These are phyloP conservation scores for Spatula clypeata DNA, from an alignment of 2,797 vertebrate species.

Conservation along the genomic window DNA sequence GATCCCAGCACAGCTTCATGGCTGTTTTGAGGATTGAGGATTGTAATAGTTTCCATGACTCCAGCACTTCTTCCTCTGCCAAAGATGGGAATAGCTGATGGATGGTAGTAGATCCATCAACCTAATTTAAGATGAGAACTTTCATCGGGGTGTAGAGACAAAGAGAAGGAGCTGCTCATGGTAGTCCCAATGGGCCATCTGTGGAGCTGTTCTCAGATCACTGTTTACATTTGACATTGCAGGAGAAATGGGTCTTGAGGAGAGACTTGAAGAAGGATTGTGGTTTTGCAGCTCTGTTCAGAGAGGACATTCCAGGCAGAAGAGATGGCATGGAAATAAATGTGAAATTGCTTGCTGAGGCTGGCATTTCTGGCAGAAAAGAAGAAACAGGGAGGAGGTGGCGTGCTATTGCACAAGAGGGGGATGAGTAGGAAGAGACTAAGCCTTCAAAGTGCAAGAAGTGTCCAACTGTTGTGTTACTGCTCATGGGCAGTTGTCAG, in stretches of 20 bases:
- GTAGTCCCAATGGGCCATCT: neutral
- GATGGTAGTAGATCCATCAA: conserved; percentile 34
- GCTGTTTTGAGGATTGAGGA: conserved; percentile 51
- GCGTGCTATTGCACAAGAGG: conserved; percentile 8
- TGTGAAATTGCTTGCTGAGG: neutral
- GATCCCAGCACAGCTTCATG: conserved; percentile 26
- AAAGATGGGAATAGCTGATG: conserved; percentile 52
- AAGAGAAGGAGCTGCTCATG: conserved; percentile 1
- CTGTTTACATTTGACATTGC: conserved; percentile 6
- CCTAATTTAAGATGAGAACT: conserved; percentile 59
- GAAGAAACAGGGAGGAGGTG: neutral
- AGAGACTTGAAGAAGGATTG: neutral
- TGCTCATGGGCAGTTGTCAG: neutral
- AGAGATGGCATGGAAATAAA: conserved; percentile 19
- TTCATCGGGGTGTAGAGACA: conserved; percentile 25
- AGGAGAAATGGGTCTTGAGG: neutral
- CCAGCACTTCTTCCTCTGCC: conserved; percentile 20
- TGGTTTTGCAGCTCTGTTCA: conserved; percentile 30
- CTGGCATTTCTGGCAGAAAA: conserved; percentile 22
- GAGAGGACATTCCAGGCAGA: conserved; percentile 14
- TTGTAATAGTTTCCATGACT: conserved; percentile 67
- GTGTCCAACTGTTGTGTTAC: neutral
- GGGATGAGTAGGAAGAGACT: neutral
- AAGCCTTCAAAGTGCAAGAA: neutral
- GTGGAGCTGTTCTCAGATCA: neutral